These are phyloP conservation scores for Noturus placidus DNA, from an alignment of 2,113 vertebrate genomes.

Conservation along the genomic window DNA sequence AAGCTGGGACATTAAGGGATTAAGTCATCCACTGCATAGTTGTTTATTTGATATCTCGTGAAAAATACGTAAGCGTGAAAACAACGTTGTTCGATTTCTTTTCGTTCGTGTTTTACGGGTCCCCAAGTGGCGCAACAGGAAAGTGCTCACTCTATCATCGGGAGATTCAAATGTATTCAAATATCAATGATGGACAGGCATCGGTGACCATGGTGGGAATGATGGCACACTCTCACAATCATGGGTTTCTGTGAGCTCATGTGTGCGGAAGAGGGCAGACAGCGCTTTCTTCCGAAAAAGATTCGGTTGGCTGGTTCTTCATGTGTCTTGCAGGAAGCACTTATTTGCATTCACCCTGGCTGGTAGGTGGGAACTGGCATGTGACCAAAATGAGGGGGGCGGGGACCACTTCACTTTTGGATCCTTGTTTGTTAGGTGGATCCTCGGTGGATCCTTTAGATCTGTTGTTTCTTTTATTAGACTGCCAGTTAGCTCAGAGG, in stretches of 20 bases:
- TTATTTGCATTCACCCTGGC: neutral
- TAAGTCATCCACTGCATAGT: neutral
- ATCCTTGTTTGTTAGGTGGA: neutral
- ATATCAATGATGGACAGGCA: neutral
- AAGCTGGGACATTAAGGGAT: neutral
- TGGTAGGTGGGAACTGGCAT: conserved; percentile 40
- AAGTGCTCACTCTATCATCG: neutral
- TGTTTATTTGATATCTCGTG: neutral
- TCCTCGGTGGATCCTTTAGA: neutral
- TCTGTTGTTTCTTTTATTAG: neutral
- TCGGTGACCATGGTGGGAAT: neutral
- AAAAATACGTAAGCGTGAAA: neutral
- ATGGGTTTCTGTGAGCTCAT: neutral
- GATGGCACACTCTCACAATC: neutral
- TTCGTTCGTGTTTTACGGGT: neutral
- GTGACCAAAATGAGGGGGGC: neutral
- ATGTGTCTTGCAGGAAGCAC: neutral
- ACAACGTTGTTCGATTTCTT: neutral
- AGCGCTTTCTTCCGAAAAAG: neutral
- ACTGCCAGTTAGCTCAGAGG: neutral
- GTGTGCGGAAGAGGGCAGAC: neutral
- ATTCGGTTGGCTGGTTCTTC: neutral
- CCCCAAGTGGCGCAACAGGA: neutral
- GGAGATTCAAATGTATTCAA: neutral
- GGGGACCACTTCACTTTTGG: neutral